Conservation (phyloP, 2,888 invertebrate genomes). For the Drepana falcataria region DNA sequence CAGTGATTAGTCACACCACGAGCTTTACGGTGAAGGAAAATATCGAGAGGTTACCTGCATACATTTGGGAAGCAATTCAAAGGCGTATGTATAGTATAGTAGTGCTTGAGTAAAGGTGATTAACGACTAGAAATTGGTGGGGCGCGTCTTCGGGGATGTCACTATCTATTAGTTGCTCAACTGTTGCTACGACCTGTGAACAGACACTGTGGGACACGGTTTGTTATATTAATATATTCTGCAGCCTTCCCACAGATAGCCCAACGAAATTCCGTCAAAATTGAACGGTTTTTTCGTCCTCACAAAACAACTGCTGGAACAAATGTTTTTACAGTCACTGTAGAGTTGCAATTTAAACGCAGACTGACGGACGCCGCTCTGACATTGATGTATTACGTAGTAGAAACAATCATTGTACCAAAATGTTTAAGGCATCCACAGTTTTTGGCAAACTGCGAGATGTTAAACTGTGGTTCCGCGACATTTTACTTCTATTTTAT, state of each 20-base stretch:
- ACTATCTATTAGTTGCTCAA: too few relatives aligned
- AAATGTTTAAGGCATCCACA: constrained; percentile 1
- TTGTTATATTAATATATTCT: not conserved
- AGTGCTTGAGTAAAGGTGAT: too few relatives aligned
- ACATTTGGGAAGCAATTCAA: too few relatives aligned
- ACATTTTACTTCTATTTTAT: not conserved
- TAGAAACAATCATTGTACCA: constrained; percentile 37
- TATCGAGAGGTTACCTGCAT: too few relatives aligned
- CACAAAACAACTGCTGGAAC: constrained; percentile 28
- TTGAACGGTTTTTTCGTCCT: constrained; percentile 4
- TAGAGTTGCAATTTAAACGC: constrained; percentile 35
- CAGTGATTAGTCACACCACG: too few relatives aligned
- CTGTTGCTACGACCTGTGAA: too few relatives aligned
- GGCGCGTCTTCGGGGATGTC: too few relatives aligned
- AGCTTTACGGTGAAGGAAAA: too few relatives aligned
- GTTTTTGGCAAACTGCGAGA: not conserved
- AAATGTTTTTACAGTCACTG: constrained; percentile 35
- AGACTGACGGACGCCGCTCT: constrained; percentile 33
- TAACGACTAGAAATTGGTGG: too few relatives aligned
- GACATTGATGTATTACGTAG: constrained; percentile 36
- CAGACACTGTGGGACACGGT: too few relatives aligned
- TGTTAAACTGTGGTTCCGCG: not conserved
- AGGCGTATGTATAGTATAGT: too few relatives aligned
- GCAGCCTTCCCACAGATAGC: not conserved
- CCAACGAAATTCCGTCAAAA: constrained; percentile 5